These are phyloP conservation scores for Melanostigma gelatinosum DNA, from an alignment of 2,113 vertebrate species.

Conservation along the genomic window DNA sequence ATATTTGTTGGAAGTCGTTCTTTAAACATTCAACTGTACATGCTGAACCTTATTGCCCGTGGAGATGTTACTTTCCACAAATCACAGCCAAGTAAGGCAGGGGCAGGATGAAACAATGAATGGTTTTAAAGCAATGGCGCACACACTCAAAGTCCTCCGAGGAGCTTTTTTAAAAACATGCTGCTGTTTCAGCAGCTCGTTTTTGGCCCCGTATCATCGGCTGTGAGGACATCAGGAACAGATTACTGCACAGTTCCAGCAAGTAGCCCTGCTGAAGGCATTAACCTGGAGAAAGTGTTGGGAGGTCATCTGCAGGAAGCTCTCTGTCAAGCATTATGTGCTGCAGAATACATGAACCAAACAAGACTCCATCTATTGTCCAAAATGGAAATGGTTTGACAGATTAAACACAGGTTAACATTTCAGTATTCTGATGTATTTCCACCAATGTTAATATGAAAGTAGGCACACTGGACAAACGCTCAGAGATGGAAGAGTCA, in stretches of 20 bases:
- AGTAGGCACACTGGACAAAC: not conserved
- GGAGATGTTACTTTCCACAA: constrained; percentile 71
- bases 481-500: not conserved
- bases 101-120: constrained; percentile 55
- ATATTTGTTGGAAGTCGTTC: constrained; percentile 40
- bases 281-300: constrained; percentile 68
- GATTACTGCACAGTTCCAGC: constrained; percentile 30
- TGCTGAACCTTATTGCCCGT: constrained; percentile 40
- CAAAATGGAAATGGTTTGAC: not conserved
- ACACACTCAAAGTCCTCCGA: constrained; percentile 53
- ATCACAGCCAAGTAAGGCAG: constrained; percentile 67
- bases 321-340: constrained; percentile 34
- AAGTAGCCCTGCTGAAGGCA: constrained; percentile 61
- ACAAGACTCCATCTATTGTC: not conserved
- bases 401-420: not conserved
- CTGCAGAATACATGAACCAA: constrained; percentile 34
- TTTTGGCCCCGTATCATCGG: constrained; percentile 38
- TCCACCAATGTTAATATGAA: not conserved
- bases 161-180: constrained; percentile 56
- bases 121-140: constrained; percentile 53
- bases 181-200: constrained; percentile 45
- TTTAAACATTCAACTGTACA: constrained; percentile 52
- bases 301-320: constrained; percentile 40
- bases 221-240: constrained; percentile 49
- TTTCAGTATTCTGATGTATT: not conserved